Evolutionary conservation across 2,797 vertebrate species (phyloP), one percentile per base, ranked within the genome.

Genomic region (Brachyrhaphis roseni): DNA sequence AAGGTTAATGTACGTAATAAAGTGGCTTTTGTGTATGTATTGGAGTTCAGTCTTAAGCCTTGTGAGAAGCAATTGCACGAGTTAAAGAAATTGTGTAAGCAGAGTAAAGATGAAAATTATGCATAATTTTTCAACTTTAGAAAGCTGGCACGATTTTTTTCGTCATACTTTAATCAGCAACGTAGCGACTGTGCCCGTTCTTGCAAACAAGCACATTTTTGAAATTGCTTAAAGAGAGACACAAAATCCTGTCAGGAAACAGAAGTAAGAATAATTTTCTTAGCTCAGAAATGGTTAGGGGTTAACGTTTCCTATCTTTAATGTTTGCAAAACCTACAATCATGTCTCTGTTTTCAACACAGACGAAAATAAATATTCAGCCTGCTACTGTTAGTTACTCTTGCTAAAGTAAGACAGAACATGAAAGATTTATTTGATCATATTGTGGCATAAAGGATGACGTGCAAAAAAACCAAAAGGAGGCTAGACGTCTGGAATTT

Each of bases 401-500:
- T 68, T 23, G 64, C 64, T 70, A n/a, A 68, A 68, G 39, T 41
- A 26, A 70, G 26, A 15, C 66, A 45, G 26, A 43, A 76, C 55
- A 43, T 75, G 57, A 26, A 59, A 23, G 72, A 72, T 76, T 75
- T 85, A 72, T 78, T 82, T 75, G 78, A 85, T 78, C 36, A 80
- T n/a, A 64, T 41, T 77, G 8, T 47, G 59, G 57, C 82, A 81
- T 77, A 2, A 73, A 62, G 86, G 68, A 78, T 64, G 46, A 26
- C 43, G 41, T 72, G 64, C 57, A 31, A 57, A 66, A 51, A 80
- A 82, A 82, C 28, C 72, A 78, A n/a, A 82, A 80, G 23, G 53
- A 82, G 43, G 51, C 64, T 41, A 81, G 55, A 78, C 78, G 62
- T 83, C 77, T 76, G 57, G 82, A 31, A 80, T 86, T 80, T 86